These are phyloP conservation scores for Paratrypauchen microcephalus DNA, from an alignment of 2,797 vertebrate species.

Conservation along the genomic window DNA sequence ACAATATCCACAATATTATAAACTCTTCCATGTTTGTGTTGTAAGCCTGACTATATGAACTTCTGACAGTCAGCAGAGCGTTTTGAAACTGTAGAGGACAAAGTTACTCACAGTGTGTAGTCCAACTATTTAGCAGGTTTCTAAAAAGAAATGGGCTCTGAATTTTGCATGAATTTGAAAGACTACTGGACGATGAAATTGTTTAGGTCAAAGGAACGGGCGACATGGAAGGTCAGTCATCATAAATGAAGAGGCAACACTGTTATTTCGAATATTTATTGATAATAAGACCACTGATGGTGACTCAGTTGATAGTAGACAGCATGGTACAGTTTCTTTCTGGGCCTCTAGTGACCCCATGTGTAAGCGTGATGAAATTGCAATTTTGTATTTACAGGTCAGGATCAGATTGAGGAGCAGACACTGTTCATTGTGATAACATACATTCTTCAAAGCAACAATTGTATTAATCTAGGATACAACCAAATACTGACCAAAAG, in stretches of 20 bases:
- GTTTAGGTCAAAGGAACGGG: too few relatives aligned
- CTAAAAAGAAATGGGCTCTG: too few relatives aligned
- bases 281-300: conserved; percentile 95
- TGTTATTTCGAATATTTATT: conserved; percentile 86
- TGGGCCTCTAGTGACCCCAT: conserved; percentile 60
- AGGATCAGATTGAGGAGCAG: conserved; percentile 40
- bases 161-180: too few relatives aligned
- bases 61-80: too few relatives aligned
- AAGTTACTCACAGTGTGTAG: too few relatives aligned
- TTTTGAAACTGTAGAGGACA: too few relatives aligned
- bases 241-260: conserved; percentile 14
- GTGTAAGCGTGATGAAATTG: conserved; percentile 71
- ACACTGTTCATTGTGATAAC: conserved; percentile 41
- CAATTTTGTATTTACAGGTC: conserved; percentile 71
- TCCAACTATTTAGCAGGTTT: too few relatives aligned
- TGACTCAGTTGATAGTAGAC: conserved; percentile 84
- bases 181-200: too few relatives aligned
- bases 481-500: conserved; percentile 54
- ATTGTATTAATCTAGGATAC: conserved; percentile 41
- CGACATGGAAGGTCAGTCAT: neutral
- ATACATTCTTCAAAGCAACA: conserved; percentile 61
- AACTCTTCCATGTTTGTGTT: too few relatives aligned
- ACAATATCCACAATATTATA: too few relatives aligned
- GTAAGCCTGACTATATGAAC: too few relatives aligned
- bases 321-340: conserved; percentile 59